Conservation (phyloP, 2,113 vertebrate species). For the Orycteropus afer region DNA sequence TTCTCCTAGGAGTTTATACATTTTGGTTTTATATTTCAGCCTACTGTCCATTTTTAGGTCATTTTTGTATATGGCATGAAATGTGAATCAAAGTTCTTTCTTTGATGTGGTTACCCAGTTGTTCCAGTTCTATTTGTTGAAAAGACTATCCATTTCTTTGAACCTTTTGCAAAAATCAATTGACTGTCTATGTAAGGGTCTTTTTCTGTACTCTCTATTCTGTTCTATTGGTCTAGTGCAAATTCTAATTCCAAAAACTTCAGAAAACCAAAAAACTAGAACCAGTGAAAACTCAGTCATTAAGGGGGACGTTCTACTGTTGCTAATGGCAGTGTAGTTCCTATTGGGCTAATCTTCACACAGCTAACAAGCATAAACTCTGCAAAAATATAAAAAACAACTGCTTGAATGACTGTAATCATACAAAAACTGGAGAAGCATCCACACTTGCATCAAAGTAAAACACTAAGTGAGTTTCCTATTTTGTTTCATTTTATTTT, state of each 20-base stretch:
- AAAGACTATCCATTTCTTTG: no score
- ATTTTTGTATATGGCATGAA: no score
- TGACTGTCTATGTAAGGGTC: no score
- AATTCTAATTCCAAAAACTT: not conserved
- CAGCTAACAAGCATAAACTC: not conserved
- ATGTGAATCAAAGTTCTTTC: no score
- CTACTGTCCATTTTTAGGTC: not conserved
- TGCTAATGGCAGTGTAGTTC: not conserved
- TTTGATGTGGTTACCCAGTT: no score
- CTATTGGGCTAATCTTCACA: not conserved
- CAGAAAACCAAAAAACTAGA: not conserved
- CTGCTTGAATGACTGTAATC: not conserved
- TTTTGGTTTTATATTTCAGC: not conserved
- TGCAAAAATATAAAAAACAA: not conserved
- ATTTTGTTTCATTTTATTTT: not conserved
- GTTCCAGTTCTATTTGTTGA: no score
- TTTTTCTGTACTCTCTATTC: no score
- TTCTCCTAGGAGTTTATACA: not conserved
- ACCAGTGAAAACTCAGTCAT: not conserved
- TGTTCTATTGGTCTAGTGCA: not conserved
- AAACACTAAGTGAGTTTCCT: not conserved
- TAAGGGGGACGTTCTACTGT: not conserved
- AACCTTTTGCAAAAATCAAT: no score
- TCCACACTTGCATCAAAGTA: not conserved
- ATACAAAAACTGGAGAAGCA: not conserved